Conservation (phyloP, 2,797 vertebrate species). For the Florisuga fusca region DNA sequence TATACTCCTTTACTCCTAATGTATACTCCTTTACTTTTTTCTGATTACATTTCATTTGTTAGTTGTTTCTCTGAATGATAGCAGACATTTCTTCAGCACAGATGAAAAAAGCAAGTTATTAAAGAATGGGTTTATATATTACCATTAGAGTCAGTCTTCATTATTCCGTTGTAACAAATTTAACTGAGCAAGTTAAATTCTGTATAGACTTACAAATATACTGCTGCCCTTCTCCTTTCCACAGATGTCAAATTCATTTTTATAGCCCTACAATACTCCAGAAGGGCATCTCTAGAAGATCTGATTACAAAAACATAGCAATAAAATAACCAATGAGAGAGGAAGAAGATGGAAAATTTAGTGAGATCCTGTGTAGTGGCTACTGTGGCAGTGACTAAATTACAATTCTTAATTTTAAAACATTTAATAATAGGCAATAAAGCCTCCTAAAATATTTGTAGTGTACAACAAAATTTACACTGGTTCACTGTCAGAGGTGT, state of each 20-base stretch:
- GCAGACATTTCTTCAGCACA: slow-evolving; percentile 27
- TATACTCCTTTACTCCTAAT: no score
- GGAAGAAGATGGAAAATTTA: neutral
- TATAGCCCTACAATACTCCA: neutral
- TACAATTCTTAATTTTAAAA: neutral
- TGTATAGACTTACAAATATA: neutral
- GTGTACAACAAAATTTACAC: neutral
- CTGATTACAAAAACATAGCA: neutral
- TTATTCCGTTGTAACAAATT: slow-evolving; percentile 5
- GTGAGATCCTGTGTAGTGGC: neutral
- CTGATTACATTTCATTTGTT: slow-evolving; percentile 37
- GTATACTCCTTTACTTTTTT: slow-evolving; percentile 26
- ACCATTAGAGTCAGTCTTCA: slow-evolving; percentile 29
- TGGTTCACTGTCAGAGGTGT: neutral
- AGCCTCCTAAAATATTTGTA: neutral
- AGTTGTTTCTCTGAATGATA: slow-evolving; percentile 52
- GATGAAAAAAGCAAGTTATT: slow-evolving; percentile 34
- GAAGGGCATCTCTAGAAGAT: neutral
- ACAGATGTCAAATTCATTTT: slow-evolving; percentile 36
- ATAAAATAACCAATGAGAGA: neutral
- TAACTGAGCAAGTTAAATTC: slow-evolving; percentile 11
- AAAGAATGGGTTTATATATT: slow-evolving; percentile 52
- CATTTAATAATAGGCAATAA: neutral
- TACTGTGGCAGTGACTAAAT: neutral
- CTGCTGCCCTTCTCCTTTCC: slow-evolving; percentile 5